Base-by-base conservation (phyloP, 2,797 vertebrate species). In the Muscicapa comitata region DNA sequence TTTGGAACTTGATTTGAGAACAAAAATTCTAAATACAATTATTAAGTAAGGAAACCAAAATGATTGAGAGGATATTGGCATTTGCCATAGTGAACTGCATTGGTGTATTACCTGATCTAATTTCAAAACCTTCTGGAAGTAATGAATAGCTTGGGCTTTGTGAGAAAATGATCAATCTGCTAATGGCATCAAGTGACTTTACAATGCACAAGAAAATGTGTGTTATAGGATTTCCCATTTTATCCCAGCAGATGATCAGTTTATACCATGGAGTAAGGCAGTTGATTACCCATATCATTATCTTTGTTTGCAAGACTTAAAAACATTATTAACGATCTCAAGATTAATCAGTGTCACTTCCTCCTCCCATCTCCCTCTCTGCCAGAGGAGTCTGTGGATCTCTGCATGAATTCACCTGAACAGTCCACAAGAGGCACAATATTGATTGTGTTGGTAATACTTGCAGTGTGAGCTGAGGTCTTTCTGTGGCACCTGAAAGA, bases 291-390 rank as follows among this genome's bases (percentile, higher is more conserved):
- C 51, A 58, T 93, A 75, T 78, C 58, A 93, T 93, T 95, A 61
- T 83, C 50, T 96, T 90, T 6, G 1, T 92, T 93, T 94, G 54
- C 40, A 72, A 78, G 72, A 75, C 62, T 91, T 88, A 91, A 89
- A 92, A 92, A 88, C 47, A 40, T 93, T 93, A 78, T 95, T 90
- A 93, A 88, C 0, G 15, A 67, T 73, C 68, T 50, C 37, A 51
- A 65, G 68, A 95, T 93, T 89, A 94, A 95, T 95, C 94, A 90
- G 81, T 59, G 87, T 91, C 85, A 37, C 42, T 74, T 88, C 68
- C 8, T 80, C 54, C 74, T 88, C 58, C 58, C 55, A 43, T 82
- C 31, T 92, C 42, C 29, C 54, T 87, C 28, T 68, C 74, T 91
- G 57, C 42, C 62, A 77, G 65, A 79, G 73, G 26, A 87, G 19